Percentiles rank a stretch among this genome's conserved stretches.
Conservation (phyloP, 2,888 invertebrate genomes). For the Tromatobia lineatoria region DNA sequence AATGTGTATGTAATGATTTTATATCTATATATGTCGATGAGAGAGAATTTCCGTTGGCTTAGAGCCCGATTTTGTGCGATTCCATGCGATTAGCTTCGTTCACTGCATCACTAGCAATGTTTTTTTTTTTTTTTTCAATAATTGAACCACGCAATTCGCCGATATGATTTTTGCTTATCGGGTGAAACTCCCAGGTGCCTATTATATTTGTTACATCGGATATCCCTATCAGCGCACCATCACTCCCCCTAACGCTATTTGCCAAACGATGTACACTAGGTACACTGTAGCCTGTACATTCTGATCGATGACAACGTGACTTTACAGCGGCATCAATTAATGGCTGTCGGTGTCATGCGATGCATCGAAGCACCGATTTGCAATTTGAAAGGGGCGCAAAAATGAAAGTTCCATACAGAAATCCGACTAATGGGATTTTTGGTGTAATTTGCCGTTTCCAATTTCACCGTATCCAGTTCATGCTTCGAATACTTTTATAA, state of each 20-base stretch:
- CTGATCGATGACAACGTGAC: conserved; percentile 55
- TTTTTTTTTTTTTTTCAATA: no score
- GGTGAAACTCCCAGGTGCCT: conserved; percentile 40
- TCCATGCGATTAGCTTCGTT: conserved; percentile 35
- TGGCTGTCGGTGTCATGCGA: conserved; percentile 38
- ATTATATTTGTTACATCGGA: conserved; percentile 49
- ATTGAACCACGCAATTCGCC: background rate
- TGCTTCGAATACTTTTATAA: background rate
- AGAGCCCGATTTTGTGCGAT: conserved; percentile 50
- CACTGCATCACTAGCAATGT: background rate
- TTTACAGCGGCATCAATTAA: conserved; percentile 52
- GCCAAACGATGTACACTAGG: background rate
- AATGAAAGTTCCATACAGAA: background rate
- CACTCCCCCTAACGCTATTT: conserved; percentile 24
- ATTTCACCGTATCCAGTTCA: background rate
- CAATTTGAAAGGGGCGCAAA: background rate
- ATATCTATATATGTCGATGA: conserved; percentile 11
- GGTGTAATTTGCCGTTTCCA: background rate
- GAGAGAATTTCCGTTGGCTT: conserved; percentile 53
- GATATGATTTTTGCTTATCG: conserved; percentile 49
- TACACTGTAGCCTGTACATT: background rate
- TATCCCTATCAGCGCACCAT: conserved; percentile 34
- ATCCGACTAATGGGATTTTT: conserved; percentile 4
- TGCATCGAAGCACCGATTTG: conserved; percentile 4
- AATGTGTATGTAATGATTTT: background rate